Base-by-base conservation (phyloP, 2,888 invertebrate genomes). In the Drosophila tanythrix region DNA sequence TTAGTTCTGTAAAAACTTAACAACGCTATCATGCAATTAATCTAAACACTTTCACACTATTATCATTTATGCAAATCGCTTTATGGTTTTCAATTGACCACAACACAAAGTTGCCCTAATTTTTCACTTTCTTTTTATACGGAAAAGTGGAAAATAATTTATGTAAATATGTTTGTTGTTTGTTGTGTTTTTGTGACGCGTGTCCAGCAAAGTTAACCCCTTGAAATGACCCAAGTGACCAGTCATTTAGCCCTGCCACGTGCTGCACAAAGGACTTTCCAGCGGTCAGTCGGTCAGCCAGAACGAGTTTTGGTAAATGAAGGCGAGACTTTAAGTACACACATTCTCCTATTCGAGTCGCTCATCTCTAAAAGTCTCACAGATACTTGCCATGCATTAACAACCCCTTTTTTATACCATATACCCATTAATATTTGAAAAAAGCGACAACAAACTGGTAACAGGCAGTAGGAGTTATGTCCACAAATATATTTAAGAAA, bases 351-450 rank as follows among this genome's bases (percentile, higher is more conserved):
- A 2, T 46, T 36, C 21, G 33, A 35, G 35, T 29, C 11, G 33
- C 43, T 13, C 35, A 52, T 53, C 63, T 61, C 25, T 29, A 52
- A n/a, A 15, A 27, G 36, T 13, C 33, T 43, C 21, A 15, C 43
- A 35, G 46, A 43, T 35, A 10, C 35, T 40, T 15, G n/a, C 6
- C 25, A 6, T n/a, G 55, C 55, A 53, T 43, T 29, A 85, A 48
- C 89, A 81, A 85, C 89, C 89, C 89, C 82, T 84, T 88, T 76
- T 74, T 67, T 51, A 2, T 3, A 18, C 21, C 10, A 15, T 15
- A 31, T 57, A 57, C 57, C 29, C 40, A 40, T 57, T 57, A 21
- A 57, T 25, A 21, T 2, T n/a, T 21, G 5, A 1, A 8, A 29
- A 27, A 35, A 25, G 55, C 13, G 25, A 29, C 29, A 11, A n/a